These are phyloP conservation scores for Mormyrus iriodes DNA, from an alignment of 2,113 vertebrate genomes.

Conservation along the genomic window DNA sequence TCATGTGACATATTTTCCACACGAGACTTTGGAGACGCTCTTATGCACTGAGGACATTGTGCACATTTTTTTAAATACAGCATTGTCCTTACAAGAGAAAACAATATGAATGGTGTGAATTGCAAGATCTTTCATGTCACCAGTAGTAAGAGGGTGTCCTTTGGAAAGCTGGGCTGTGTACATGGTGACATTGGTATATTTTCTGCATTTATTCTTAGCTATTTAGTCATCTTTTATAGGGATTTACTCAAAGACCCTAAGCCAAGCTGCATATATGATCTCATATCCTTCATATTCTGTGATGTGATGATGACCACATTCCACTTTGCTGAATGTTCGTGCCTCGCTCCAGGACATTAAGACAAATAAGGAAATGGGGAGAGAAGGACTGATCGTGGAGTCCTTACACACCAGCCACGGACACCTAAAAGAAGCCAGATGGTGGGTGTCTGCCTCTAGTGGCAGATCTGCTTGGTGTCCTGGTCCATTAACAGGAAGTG, in stretches of 20 bases:
- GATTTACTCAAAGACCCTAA: background rate
- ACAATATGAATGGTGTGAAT: background rate
- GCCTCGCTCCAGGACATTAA: conserved; percentile 12
- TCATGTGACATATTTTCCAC: background rate
- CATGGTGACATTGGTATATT: background rate
- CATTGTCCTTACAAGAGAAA: background rate
- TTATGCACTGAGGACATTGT: background rate
- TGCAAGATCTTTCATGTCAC: background rate
- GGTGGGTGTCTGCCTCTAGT: background rate
- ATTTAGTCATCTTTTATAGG: background rate
- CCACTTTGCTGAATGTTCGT: background rate
- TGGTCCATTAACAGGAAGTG: conserved; percentile 7
- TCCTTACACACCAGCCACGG: conserved; percentile 6
- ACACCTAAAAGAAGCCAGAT: conserved; percentile 23
- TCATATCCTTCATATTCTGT: background rate
- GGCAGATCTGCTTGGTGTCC: background rate
- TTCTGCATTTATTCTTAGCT: background rate
- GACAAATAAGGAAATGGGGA: conserved; percentile 16
- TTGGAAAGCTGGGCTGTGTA: background rate
- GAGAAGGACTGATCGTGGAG: background rate
- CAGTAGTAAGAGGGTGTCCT: background rate
- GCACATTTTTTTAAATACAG: background rate
- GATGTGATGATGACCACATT: background rate
- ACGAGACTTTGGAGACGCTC: background rate
- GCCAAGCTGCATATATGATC: background rate